These are phyloP conservation scores for Phycodurus eques DNA, from an alignment of 2,113 vertebrate species.

Conservation along the genomic window DNA sequence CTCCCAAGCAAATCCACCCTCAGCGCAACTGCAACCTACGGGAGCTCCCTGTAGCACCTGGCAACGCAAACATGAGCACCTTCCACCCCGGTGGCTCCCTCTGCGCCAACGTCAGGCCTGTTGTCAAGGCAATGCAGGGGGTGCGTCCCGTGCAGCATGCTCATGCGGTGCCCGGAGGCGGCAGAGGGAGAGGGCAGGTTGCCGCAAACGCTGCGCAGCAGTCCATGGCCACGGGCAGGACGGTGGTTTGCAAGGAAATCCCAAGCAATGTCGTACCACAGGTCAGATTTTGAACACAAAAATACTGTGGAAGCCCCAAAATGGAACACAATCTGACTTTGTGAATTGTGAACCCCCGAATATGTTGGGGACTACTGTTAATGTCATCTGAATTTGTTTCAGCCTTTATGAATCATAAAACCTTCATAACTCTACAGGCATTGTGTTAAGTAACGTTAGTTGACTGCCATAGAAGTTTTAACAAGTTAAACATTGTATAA, in stretches of 20 bases:
- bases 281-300: conserved; percentile 65
- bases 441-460: too few species aligned
- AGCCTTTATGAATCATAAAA: too few species aligned
- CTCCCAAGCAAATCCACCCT: conserved; percentile 81
- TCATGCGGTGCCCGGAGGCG: conserved; percentile 42
- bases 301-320: background rate
- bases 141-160: conserved; percentile 54
- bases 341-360: too few species aligned
- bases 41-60: conserved; percentile 86
- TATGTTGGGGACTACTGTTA: too few species aligned
- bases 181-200: conserved; percentile 61
- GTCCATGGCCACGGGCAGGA: conserved; percentile 58
- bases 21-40: conserved; percentile 92
- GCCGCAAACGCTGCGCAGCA: conserved; percentile 39
- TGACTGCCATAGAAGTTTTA: too few species aligned
- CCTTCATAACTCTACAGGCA: too few species aligned
- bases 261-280: conserved; percentile 69
- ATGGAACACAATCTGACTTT: background rate
- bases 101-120: conserved; percentile 77
- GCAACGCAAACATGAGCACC: conserved; percentile 71
- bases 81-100: conserved; percentile 67
- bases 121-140: conserved; percentile 62
- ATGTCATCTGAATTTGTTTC: too few species aligned
- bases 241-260: conserved; percentile 61
- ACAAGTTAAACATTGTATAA: too few species aligned